Base-by-base conservation (phyloP, 2,888 invertebrate genomes). In the Idaea straminata region DNA sequence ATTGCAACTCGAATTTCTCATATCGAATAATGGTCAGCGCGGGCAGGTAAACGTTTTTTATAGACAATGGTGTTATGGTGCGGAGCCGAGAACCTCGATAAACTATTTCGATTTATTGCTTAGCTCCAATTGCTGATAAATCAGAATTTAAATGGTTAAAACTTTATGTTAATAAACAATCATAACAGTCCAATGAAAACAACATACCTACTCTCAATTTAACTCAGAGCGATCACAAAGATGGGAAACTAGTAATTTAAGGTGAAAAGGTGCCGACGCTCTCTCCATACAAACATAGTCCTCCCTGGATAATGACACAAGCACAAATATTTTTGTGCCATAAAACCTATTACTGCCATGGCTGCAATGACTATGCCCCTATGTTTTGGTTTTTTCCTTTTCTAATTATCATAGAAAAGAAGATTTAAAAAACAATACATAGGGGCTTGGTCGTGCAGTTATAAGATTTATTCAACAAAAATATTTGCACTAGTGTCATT, bases 1-100 rank as follows among this genome's bases (percentile, higher is more conserved):
- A 92, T 91, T 92, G 91, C 91, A 90, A 88, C 84, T 85, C 85
- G 77, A 86, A 89, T 87, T 89, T 90, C 85, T 89, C 84, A 85
- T 82, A 86, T 83, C 76, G 76, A 82, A 78, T 77, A 82, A 83
- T 77, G 79, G 81, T 74, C 82, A 78, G 78, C 77, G 74, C 74
- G 76, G 73, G 75, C 89, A 89, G 90, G 88, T 88, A 89, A 81
- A 75, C 65, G 61, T 66, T 73, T 84, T 84, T 84, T 85, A 81
- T 72, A 74, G 65, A 70, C 70, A 70, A 69, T 71, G 73, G 77
- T 74, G 77, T 76, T 76, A 77, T 73, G 75, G 71, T 72, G 74
- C 72, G 63, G 69, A 64, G 66, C 67, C 67, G 71, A 65, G 71
- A 72, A 69, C 74, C 75, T 72, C 71, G 74, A 79, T 77, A 67